Evolutionary conservation across 23 tunicate species (phyloP).

Genomic region (Halocynthia aurantium): DNA sequence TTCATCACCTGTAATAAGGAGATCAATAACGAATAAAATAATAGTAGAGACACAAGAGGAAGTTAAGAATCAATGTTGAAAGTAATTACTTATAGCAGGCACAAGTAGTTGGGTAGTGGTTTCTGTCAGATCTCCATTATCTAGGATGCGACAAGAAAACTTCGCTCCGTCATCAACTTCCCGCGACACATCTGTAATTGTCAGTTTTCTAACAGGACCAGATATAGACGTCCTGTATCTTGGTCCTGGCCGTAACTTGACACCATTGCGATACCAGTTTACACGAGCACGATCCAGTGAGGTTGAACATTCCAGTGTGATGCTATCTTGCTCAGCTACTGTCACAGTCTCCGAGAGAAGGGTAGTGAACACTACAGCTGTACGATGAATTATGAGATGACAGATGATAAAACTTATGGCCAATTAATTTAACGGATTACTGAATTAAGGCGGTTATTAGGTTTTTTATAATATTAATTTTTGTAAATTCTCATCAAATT

Average conservation of each 20-base stretch:
- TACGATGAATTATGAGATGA: neutral
- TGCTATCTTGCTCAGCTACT: conserved; percentile 49
- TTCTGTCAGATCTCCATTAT: conserved; percentile 77
- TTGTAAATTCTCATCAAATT: neutral
- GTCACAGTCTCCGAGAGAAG: conserved; percentile 46
- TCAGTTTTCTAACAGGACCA: conserved; percentile 49
- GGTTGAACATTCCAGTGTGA: conserved; percentile 50
- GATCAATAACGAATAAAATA: neutral
- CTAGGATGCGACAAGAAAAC: conserved; percentile 59
- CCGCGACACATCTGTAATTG: conserved; percentile 32
- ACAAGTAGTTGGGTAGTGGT: conserved; percentile 32
- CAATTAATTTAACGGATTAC: neutral
- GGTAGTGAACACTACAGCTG: conserved; percentile 72
- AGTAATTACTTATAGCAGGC: conserved; percentile 41
- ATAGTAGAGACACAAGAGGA: neutral
- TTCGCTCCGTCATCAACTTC: conserved; percentile 59
- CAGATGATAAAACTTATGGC: neutral
- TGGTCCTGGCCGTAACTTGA: conserved; percentile 44
- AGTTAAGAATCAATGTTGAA: neutral
- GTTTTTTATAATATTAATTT: neutral
- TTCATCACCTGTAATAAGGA: conserved; percentile 43
- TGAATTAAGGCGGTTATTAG: no score
- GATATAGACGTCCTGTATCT: conserved; percentile 56
- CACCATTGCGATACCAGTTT: conserved; percentile 77
- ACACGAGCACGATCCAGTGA: conserved; percentile 81